Evolutionary conservation across 2,113 vertebrate species (phyloP).

Genomic region (Gila orcuttii): DNA sequence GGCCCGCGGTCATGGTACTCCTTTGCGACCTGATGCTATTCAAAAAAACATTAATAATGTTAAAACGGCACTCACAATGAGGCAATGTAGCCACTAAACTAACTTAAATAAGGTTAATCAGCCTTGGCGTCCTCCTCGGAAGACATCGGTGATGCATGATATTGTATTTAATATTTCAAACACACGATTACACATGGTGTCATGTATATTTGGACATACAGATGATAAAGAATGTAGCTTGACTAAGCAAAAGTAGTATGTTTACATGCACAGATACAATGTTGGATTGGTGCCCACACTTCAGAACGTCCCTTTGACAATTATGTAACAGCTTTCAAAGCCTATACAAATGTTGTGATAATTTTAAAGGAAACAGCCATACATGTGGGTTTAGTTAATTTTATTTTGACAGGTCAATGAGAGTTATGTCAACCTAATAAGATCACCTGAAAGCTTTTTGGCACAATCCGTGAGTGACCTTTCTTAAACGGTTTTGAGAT

Average conservation of each 20-base stretch:
- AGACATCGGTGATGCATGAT: background rate
- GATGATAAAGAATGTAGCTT: background rate
- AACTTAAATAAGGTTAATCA: slow-evolving; percentile 9
- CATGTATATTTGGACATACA: background rate
- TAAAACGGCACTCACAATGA: background rate
- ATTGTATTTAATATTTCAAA: slow-evolving; percentile 8
- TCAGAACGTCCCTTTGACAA: background rate
- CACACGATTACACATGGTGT: background rate
- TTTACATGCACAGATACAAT: background rate
- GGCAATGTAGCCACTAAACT: background rate
- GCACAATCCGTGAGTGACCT: slow-evolving; percentile 33
- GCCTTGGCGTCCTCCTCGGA: background rate
- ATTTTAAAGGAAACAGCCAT: slow-evolving; percentile 17
- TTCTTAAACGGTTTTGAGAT: slow-evolving; percentile 38
- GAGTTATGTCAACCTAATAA: slow-evolving; percentile 42
- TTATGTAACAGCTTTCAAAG: slow-evolving; percentile 27
- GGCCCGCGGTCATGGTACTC: slow-evolving; percentile 90
- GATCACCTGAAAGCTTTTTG: slow-evolving; percentile 32
- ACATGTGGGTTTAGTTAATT: slow-evolving; percentile 18
- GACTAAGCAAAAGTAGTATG: background rate
- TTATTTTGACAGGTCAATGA: slow-evolving; percentile 36
- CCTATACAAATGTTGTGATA: slow-evolving; percentile 44
- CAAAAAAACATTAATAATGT: slow-evolving; percentile 30
- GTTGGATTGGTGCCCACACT: background rate
- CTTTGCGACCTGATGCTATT: slow-evolving; percentile 92